Evolutionary conservation across 2,113 vertebrate species (phyloP).

Genomic region (Ciconia boyciana): DNA sequence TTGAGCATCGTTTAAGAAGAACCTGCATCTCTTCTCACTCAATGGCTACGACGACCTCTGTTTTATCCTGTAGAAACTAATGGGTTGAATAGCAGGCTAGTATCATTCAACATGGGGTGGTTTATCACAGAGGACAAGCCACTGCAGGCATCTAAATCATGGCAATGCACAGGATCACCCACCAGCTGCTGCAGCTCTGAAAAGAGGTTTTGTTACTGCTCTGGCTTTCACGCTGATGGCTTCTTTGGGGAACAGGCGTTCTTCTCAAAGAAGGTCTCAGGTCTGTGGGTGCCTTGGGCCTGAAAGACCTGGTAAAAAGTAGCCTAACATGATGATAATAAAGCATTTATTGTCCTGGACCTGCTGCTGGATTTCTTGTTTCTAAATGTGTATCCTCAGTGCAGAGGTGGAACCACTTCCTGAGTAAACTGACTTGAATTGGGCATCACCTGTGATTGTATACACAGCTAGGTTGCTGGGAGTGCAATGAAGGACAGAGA

Average conservation of each 20-base stretch:
- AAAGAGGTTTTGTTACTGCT: background rate
- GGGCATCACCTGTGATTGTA: background rate
- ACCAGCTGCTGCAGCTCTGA: background rate
- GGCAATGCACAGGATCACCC: background rate
- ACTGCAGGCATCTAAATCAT: background rate
- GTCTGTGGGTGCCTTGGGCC: background rate
- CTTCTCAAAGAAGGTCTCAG: background rate
- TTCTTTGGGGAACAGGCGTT: accelerated
- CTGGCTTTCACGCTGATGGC: background rate
- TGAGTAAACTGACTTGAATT: background rate
- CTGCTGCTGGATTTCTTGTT: background rate
- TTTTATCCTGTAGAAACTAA: background rate
- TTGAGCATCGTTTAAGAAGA: background rate
- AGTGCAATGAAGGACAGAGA: background rate
- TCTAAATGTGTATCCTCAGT: background rate
- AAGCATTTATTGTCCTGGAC: background rate
- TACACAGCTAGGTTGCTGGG: background rate
- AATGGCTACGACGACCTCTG: background rate
- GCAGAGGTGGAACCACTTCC: background rate
- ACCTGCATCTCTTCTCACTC: background rate
- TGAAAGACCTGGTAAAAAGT: background rate
- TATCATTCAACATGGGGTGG: background rate
- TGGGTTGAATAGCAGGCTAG: background rate
- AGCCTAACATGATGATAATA: background rate
- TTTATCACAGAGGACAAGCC: background rate